Base-by-base conservation (phyloP, 2,888 invertebrate genomes). In the Scaptodrosophila latifasciaeformis region DNA sequence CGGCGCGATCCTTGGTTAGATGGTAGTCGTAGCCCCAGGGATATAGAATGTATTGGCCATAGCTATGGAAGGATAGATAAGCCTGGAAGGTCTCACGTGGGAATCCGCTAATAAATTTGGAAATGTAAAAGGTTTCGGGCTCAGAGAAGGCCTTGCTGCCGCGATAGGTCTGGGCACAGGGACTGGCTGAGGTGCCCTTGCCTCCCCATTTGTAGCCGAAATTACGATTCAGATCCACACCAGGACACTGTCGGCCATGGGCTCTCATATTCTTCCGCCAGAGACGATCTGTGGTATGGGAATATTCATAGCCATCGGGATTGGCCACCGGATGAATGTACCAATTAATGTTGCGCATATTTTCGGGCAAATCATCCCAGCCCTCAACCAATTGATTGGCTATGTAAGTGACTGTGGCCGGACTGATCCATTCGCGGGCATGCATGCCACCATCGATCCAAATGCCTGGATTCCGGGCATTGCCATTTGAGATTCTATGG, bases 171-270 rank as follows among this genome's bases (percentile, higher is more conserved):
- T 96, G 93, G 15, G 91, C 89, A 69, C 96, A 96, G 0, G 94
- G 93, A 81, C 94, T 91, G 37, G 89, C 91, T 12, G 95, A 95
- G 1, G 95, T 92, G 0, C 96, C 96, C 75, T 91, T 89, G 49
- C 94, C 93, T 35, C 93, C 95, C 95, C 95, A 97, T 47, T 93
- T 91, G 74, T 92, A 93, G 88, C 94, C 94, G 82, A 94, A 96
- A 86, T 96, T 96, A 59, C 96, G 90, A 82, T 95, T 95, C 1
- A 95, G 89, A 85, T 96, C 95, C 0, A 92, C 91, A 0, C 95
- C 95, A 0, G 90, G 86, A 71, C 95, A 94, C 34, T 87, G 86
- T 3, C 83, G 82, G 12, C 90, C 89, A 37, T 90, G 91, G 0
- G 86, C 88, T 81, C 84, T 87, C 70, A 82, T 89, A 77, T 93